Conservation (phyloP, 2,797 vertebrate species). For the Sorex maritimensis region DNA sequence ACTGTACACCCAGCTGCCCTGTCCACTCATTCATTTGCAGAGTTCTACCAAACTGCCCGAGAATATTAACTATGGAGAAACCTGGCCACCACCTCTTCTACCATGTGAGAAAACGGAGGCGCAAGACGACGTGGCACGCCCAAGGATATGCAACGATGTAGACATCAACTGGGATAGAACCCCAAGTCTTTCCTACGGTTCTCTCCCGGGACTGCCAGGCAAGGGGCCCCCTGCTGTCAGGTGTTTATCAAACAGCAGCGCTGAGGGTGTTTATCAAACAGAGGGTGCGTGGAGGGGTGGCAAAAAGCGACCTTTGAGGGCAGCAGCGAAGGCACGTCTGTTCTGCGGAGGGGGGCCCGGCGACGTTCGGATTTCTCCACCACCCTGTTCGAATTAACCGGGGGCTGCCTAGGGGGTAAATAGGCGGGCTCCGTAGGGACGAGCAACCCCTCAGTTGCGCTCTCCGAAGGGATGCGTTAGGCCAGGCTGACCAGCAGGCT, state of each 20-base stretch:
- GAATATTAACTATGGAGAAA: not conserved
- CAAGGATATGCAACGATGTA: not conserved
- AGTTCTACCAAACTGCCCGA: constrained; percentile 3
- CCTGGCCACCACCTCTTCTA: not conserved
- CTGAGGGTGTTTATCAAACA: not conserved
- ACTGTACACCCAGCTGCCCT: not conserved
- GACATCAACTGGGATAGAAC: not conserved
- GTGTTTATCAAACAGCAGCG: constrained; percentile 6
- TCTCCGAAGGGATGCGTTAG: no score
- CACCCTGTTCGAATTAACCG: not conserved
- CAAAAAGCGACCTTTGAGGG: not conserved
- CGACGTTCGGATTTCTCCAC: not conserved
- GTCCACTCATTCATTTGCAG: not conserved
- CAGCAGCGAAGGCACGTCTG: not conserved
- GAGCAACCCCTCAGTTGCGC: not conserved
- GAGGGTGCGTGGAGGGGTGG: not conserved
- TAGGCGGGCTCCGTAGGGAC: not conserved
- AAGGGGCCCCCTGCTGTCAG: constrained; percentile 1
- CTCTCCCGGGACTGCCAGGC: not conserved
- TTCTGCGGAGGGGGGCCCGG: not conserved
- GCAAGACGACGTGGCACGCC: not conserved
- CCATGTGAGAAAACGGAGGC: constrained; percentile 14
- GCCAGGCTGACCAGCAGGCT: no score
- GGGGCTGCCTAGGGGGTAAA: not conserved
- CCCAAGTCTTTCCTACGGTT: not conserved